Conservation (phyloP, 2,113 vertebrate genomes). For the Mirza zaza region DNA sequence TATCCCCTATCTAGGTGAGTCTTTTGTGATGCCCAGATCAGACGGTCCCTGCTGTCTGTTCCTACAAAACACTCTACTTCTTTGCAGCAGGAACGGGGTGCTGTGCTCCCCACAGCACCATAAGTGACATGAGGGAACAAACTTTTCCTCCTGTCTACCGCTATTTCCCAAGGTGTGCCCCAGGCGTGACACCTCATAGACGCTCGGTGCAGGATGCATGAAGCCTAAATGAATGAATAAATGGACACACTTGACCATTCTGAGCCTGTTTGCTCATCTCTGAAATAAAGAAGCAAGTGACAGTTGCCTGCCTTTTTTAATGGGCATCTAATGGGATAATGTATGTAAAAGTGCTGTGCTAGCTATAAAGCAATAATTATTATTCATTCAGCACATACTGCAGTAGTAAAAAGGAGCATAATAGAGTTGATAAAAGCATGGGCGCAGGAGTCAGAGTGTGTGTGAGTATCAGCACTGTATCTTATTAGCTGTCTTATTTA, state of each 20-base stretch:
- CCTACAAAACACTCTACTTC: background rate
- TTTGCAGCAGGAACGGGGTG: background rate
- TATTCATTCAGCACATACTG: constrained; percentile 35
- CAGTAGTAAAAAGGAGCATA: constrained; percentile 30
- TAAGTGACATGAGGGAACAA: background rate
- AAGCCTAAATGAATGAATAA: background rate
- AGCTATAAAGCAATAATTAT: constrained; percentile 60
- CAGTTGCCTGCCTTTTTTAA: background rate
- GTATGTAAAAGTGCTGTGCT: constrained; percentile 2
- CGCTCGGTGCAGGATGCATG: background rate
- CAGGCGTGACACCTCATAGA: background rate
- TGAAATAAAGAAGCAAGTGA: constrained; percentile 25
- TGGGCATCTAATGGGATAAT: constrained; percentile 55
- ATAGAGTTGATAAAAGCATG: constrained; percentile 37
- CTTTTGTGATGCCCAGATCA: background rate
- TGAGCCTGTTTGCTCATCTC: background rate
- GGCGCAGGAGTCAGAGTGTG: background rate
- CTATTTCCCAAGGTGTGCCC: background rate
- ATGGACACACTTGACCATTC: background rate
- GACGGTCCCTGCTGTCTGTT: background rate
- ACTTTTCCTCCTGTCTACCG: background rate
- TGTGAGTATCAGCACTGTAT: background rate
- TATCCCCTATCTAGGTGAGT: background rate
- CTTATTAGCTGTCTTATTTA: constrained; percentile 31
- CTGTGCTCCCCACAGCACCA: background rate